Base-by-base conservation (phyloP, 2,113 vertebrate genomes). In the Eulemur rufifrons region DNA sequence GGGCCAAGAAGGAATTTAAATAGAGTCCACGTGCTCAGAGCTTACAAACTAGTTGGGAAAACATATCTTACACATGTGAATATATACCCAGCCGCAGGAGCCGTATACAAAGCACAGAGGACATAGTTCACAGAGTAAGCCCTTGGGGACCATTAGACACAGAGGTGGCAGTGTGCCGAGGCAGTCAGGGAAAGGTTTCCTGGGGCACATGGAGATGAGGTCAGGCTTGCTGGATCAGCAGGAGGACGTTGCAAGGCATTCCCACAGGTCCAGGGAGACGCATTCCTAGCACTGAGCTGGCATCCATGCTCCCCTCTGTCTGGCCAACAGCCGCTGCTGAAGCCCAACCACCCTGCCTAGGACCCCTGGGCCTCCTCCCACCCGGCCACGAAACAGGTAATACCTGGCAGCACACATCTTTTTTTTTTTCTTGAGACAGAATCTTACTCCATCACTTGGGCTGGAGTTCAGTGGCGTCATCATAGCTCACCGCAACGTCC, bases 201-300 rank as follows among this genome's bases (percentile, higher is more conserved):
- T 3, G 14, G 52, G 14, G 7, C 54, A 14, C 42, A 8, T 20
- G 25, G 29, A 23, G 32, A 64, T 5, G 8, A 34, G 7, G 29
- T 27, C 14, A 17, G 23, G 42, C 9, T 80, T 59, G 4, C 13
- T 78, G 21, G 10, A 37, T 39, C 29, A 42, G 50, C 15, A 5
- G 66, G 37, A 5, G 66, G 37, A 37, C 10, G 42, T 34, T 8
- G 2, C 8, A 42, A 42, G 9, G 42, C 32, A 13, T 20, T 66
- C 23, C 82, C 7, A 6, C 21, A 20, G 13, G 27, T 59, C 8
- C 25, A 42, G 37, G 32, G 25, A 73, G 8, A 84, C 8, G 2
- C 0, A 0, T 56, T 52, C 42, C 20, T 21, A 10, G 12, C n/a
- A 14, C 8, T n/a, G 3, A 45, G 32, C 17, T 34, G 42, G 45